These are phyloP conservation scores for Orussus abietinus DNA, from an alignment of 1,140 invertebrate genomes.

Conservation along the genomic window DNA sequence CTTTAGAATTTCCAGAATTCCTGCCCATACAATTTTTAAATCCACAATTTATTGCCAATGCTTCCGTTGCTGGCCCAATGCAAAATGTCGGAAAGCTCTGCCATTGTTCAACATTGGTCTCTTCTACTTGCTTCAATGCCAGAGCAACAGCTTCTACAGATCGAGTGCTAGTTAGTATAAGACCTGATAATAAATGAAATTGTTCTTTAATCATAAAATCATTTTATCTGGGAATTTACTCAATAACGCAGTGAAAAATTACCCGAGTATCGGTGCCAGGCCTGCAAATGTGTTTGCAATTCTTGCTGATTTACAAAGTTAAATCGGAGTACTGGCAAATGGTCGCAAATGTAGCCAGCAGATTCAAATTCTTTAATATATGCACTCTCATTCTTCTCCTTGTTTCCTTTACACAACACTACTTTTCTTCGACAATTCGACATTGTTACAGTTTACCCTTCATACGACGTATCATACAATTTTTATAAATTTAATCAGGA, in stretches of 20 bases:
- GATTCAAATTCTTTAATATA: constrained; percentile 35
- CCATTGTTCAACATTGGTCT: constrained; percentile 28
- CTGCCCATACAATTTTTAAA: constrained; percentile 36
- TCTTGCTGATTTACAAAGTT: constrained; percentile 36
- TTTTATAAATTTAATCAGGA: too few relatives aligned
- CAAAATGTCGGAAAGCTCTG: constrained; percentile 35
- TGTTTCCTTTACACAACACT: constrained; percentile 39
- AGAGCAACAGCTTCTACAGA: constrained; percentile 37
- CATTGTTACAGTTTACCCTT: too few relatives aligned
- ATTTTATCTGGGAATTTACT: constrained; percentile 4
- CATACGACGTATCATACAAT: too few relatives aligned
- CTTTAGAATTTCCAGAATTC: constrained; percentile 40
- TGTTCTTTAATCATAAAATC: constrained; percentile 4
- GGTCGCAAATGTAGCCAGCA: constrained; percentile 36
- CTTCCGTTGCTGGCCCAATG: constrained; percentile 41
- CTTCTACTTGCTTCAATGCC: constrained; percentile 20
- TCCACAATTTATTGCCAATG: constrained; percentile 24
- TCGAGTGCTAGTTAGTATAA: constrained; percentile 47
- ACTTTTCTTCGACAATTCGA: constrained; percentile 29
- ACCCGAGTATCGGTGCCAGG: constrained; percentile 38
- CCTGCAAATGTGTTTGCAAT: constrained; percentile 26
- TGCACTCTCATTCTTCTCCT: constrained; percentile 30
- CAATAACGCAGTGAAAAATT: constrained; percentile 13
- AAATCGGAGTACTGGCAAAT: constrained; percentile 38
- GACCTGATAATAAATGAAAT: constrained; percentile 24